Conservation (phyloP, 2,888 invertebrate species). For the Agriopis aurantiaria region DNA sequence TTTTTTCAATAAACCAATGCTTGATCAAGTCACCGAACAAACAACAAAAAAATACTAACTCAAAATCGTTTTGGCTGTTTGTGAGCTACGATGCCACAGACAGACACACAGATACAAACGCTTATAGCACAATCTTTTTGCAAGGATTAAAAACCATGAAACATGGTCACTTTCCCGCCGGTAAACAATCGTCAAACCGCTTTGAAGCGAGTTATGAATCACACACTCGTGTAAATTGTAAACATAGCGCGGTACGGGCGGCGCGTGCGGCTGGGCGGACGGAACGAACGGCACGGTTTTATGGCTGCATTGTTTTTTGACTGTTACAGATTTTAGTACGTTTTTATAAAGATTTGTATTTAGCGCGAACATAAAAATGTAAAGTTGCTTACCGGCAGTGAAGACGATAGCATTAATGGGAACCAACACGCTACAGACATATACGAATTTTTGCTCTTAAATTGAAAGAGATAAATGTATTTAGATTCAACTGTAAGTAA, state of each 20-base stretch:
- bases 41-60: too few relatives aligned
- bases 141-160: conserved; percentile 1
- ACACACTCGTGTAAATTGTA: conserved; percentile 38
- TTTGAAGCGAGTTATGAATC: conserved; percentile 31
- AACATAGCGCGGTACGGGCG: conserved; percentile 24
- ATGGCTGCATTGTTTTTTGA: conserved; percentile 10
- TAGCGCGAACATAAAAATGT: background rate
- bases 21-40: too few relatives aligned
- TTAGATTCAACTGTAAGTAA: too few relatives aligned
- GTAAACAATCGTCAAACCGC: conserved; percentile 20
- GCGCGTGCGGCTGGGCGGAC: background rate
- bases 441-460: too few relatives aligned
- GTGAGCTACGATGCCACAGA: too few relatives aligned
- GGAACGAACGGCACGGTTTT: background rate
- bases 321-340: background rate
- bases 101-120: background rate
- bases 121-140: background rate
- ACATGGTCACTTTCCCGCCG: conserved; percentile 13
- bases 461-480: too few relatives aligned
- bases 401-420: too few relatives aligned
- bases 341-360: background rate
- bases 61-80: too few relatives aligned
- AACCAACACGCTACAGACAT: too few relatives aligned
- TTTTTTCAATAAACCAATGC: too few relatives aligned
- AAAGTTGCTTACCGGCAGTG: background rate